These are phyloP conservation scores for Liasis olivaceus DNA, from an alignment of 2,797 vertebrate species.

Conservation along the genomic window DNA sequence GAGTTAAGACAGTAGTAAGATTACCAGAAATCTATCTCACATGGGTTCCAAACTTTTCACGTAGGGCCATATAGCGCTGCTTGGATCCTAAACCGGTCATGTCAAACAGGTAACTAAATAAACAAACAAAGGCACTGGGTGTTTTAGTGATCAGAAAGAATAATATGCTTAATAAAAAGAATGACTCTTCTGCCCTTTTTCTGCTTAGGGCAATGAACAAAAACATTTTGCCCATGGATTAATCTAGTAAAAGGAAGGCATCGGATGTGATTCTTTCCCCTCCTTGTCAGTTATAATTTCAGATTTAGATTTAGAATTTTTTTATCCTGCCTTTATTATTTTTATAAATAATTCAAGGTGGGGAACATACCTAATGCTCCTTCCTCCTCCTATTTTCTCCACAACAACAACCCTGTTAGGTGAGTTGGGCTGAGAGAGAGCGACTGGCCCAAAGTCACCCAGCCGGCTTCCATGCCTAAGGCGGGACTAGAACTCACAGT, in stretches of 20 bases:
- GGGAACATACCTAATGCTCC: too few relatives aligned
- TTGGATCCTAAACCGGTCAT: neutral
- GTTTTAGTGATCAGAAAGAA: neutral
- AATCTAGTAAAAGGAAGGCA: neutral
- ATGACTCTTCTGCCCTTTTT: neutral
- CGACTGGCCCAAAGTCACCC: too few relatives aligned
- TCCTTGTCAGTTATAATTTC: neutral
- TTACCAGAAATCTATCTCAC: neutral
- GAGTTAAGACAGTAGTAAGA: neutral
- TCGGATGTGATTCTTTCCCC: neutral
- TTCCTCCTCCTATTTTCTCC: too few relatives aligned
- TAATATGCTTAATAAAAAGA: neutral
- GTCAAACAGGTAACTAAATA: neutral
- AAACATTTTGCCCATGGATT: neutral
- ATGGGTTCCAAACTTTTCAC: neutral
- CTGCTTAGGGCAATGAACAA: neutral
- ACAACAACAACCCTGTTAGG: too few relatives aligned
- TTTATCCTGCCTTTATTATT: too few relatives aligned
- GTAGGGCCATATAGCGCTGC: neutral
- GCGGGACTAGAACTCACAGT: too few relatives aligned
- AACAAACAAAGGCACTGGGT: neutral
- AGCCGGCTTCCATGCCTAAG: too few relatives aligned
- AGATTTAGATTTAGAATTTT: too few relatives aligned
- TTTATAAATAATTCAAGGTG: too few relatives aligned
- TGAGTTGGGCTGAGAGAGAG: too few relatives aligned